These are phyloP conservation scores for Platyscapa corneri DNA, from an alignment of 1,140 invertebrate genomes.

Conservation along the genomic window DNA sequence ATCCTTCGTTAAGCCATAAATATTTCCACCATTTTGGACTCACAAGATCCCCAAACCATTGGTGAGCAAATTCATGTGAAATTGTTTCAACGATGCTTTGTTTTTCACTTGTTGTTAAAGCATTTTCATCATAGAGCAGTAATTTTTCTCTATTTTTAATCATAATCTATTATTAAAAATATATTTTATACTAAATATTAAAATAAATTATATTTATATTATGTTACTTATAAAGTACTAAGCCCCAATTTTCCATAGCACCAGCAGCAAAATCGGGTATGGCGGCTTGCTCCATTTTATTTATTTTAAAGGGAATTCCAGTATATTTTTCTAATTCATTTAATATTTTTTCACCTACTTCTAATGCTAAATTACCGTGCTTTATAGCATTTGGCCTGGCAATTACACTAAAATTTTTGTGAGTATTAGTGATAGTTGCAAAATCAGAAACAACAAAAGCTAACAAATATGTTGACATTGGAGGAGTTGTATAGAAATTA, in stretches of 20 bases:
- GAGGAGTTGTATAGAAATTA: slow-evolving; percentile 55
- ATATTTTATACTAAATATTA: background rate
- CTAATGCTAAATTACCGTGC: slow-evolving; percentile 71
- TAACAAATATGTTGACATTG: slow-evolving; percentile 86
- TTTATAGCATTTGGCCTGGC: slow-evolving; percentile 75
- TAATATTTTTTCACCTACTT: slow-evolving; percentile 61
- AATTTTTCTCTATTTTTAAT: slow-evolving; percentile 74
- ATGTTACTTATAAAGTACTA: slow-evolving; percentile 78
- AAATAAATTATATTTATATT: slow-evolving; percentile 38
- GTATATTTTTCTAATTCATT: slow-evolving; percentile 58
- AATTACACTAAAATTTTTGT: slow-evolving; percentile 64
- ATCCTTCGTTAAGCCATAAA: slow-evolving; percentile 83
- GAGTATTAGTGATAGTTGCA: slow-evolving; percentile 34
- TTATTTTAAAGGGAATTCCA: slow-evolving; percentile 50
- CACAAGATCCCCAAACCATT: slow-evolving; percentile 80
- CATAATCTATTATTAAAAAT: background rate
- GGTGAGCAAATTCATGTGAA: slow-evolving; percentile 80
- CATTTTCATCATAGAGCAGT: slow-evolving; percentile 74
- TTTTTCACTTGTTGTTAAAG: slow-evolving; percentile 72
- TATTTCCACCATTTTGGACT: slow-evolving; percentile 79
- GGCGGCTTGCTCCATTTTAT: slow-evolving; percentile 79
- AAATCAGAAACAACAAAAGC: slow-evolving; percentile 85
- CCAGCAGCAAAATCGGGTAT: slow-evolving; percentile 86
- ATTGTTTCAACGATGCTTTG: slow-evolving; percentile 77
- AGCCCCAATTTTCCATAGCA: slow-evolving; percentile 91